Evolutionary conservation across 2,888 invertebrate genomes (phyloP).

Genomic region (Acrobasis suavella): DNA sequence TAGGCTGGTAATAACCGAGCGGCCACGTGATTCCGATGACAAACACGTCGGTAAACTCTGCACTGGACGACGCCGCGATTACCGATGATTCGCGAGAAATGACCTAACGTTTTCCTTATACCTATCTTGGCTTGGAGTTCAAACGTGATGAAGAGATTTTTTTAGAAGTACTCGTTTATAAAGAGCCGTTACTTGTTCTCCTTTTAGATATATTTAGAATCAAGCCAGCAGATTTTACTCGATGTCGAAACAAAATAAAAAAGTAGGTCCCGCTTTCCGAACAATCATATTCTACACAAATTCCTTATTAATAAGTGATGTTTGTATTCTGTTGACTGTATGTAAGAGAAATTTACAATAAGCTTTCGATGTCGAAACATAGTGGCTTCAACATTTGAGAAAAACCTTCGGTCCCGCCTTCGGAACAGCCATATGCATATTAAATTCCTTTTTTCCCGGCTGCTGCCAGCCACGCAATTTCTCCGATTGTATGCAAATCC

Average conservation of each 20-base stretch:
- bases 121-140: slow-evolving; percentile 4
- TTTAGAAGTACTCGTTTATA: neutral
- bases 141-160: slow-evolving; percentile 6
- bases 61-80: slow-evolving; percentile 57
- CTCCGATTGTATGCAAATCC: slow-evolving; percentile 80
- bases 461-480: slow-evolving; percentile 71
- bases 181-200: slow-evolving; percentile 6
- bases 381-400: slow-evolving; percentile 31
- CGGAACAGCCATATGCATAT: slow-evolving; percentile 60
- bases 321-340: neutral
- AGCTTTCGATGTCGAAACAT: slow-evolving; percentile 26
- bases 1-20: slow-evolving; percentile 65
- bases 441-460: slow-evolving; percentile 63
- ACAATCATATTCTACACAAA: neutral
- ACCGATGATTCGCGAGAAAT: slow-evolving; percentile 44
- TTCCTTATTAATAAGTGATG: neutral
- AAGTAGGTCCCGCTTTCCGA: neutral
- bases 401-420: slow-evolving; percentile 46
- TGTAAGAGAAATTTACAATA: slow-evolving; percentile 2
- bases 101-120: slow-evolving; percentile 15
- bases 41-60: slow-evolving; percentile 63
- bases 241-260: neutral
- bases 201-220: neutral
- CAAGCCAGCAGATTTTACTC: neutral
- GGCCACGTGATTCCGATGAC: slow-evolving; percentile 78